phyloP scores from a whole-genome alignment of 2,888 invertebrate species.

The Andrena camellia region DNA sequence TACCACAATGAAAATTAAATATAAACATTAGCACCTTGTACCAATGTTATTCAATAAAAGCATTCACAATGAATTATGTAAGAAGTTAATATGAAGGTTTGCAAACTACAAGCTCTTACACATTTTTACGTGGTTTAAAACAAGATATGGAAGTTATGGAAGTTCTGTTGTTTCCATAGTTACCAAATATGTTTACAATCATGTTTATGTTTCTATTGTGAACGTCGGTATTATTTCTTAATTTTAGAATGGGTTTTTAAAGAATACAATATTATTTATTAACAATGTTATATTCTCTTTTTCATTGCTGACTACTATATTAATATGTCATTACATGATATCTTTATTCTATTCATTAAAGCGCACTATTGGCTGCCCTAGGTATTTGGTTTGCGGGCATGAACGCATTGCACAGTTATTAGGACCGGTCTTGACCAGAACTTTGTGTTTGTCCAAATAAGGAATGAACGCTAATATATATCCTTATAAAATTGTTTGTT shows the following conservation, averaged over 20 bases:
- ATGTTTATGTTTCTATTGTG: conserved; percentile 3
- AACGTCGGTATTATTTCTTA: neutral
- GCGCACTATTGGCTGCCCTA: neutral
- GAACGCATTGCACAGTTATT: too few relatives aligned
- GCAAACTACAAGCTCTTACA: neutral
- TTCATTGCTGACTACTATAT: too few relatives aligned
- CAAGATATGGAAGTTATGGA: neutral
- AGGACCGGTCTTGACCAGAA: too few relatives aligned
- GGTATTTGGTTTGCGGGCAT: too few relatives aligned
- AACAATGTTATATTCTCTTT: neutral
- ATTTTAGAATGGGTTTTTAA: neutral
- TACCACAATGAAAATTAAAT: too few relatives aligned
- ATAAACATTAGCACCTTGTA: too few relatives aligned
- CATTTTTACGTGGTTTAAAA: neutral
- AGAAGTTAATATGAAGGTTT: neutral
- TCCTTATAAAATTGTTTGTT: too few relatives aligned
- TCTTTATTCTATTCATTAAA: neutral
- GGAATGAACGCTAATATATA: too few relatives aligned
- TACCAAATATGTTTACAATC: neutral
- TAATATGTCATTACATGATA: neutral
- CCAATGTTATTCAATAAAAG: too few relatives aligned
- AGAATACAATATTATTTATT: neutral
- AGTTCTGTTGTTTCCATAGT: neutral
- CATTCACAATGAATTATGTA: neutral
- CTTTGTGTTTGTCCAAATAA: too few relatives aligned